Conservation (phyloP, 2,888 invertebrate genomes). For the Allolobophora icterica region DNA sequence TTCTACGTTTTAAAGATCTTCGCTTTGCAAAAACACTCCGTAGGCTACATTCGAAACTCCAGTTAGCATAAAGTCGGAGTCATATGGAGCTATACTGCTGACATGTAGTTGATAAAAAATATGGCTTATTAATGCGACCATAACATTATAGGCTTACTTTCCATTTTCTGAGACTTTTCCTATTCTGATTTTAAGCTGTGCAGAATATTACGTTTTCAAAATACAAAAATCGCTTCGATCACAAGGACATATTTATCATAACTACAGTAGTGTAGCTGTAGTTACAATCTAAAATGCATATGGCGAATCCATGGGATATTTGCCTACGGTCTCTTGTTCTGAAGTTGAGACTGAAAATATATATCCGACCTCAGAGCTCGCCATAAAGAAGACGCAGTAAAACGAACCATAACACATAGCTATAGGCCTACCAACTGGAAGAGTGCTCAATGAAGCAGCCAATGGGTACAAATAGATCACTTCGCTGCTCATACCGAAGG, state of each 20-base stretch:
- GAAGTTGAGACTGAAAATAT: too few relatives aligned
- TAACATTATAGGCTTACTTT: neutral
- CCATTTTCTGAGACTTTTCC: neutral
- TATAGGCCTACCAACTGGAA: too few relatives aligned
- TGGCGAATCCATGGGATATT: too few relatives aligned
- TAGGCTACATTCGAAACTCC: neutral
- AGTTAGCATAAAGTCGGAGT: neutral
- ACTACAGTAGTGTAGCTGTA: too few relatives aligned
- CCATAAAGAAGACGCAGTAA: too few relatives aligned
- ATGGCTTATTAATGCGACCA: neutral
- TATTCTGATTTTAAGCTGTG: neutral
- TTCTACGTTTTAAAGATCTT: neutral
- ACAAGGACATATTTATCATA: neutral
- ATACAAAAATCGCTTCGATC: neutral
- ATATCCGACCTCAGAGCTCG: too few relatives aligned
- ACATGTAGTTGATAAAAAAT: neutral
- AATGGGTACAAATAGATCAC: too few relatives aligned
- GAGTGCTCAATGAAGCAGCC: too few relatives aligned
- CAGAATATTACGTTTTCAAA: neutral
- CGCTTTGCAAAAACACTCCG: neutral
- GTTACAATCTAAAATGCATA: too few relatives aligned
- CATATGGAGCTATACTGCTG: neutral
- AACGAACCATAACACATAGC: too few relatives aligned
- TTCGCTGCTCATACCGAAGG: too few relatives aligned
- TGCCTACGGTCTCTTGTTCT: too few relatives aligned